Percentiles rank a stretch among this genome's conserved stretches.
Conservation (phyloP, 2,888 invertebrate species). For the Cabera pusaria region DNA sequence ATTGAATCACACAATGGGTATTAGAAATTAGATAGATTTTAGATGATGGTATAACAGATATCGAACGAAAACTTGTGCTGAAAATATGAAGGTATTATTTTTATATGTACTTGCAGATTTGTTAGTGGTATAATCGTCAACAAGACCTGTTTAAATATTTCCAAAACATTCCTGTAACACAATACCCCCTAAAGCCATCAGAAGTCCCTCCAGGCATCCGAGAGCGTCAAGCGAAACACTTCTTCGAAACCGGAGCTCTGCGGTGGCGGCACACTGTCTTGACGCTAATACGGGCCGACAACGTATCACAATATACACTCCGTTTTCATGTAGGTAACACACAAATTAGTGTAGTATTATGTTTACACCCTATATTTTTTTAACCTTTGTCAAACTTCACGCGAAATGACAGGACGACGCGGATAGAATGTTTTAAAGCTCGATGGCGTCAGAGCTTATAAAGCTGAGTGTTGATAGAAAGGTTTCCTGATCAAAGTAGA, state of each 20-base stretch:
- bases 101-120: no score
- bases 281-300: constrained; percentile 65
- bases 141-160: constrained; percentile 20
- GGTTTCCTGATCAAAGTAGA: constrained; percentile 53
- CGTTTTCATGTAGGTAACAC: constrained; percentile 68
- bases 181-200: constrained; percentile 40
- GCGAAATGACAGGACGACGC: constrained; percentile 54
- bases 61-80: no score
- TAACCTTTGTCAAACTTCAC: constrained; percentile 60
- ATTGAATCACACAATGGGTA: no score
- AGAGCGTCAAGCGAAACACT: constrained; percentile 74
- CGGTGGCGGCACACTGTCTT: constrained; percentile 41
- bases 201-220: constrained; percentile 50
- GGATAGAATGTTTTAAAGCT: constrained; percentile 38
- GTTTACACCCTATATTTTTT: constrained; percentile 66
- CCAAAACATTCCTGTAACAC: constrained; percentile 30
- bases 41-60: no score
- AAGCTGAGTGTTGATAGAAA: constrained; percentile 35
- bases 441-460: constrained; percentile 27
- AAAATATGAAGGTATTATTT: no score
- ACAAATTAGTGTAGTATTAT: constrained; percentile 76
- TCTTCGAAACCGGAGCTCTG: constrained; percentile 72
- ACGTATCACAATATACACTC: constrained; percentile 75
- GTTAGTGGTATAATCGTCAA: no score
- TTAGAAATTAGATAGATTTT: no score